Base-by-base conservation (phyloP, 1,140 invertebrate species). In the Trypoxylus dichotomus region DNA sequence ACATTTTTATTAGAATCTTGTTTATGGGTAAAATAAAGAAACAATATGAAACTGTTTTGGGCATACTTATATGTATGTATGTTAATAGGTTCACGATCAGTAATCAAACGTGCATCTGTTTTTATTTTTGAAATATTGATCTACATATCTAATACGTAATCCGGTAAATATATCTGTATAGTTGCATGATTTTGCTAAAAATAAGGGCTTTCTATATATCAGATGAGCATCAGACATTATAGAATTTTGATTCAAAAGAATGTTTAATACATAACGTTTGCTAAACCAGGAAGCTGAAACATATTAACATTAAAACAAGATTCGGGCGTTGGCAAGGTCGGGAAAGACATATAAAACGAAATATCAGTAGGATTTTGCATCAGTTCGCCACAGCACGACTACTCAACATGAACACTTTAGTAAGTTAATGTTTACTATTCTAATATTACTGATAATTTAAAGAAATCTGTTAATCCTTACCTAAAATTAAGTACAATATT, bases 311-410 rank as follows among this genome's bases (percentile, higher is more conserved):
- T 25, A 24, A 63, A 25, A 63, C 25, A 24, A 63, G 60, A 63
- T 24, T 63, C 10, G 60, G 60, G 60, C 60, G 60, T 63, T 24
- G 60, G 60, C 60, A 63, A 63, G 60, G 60, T 63, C 60, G 60
- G 19, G 24, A 24, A 1, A 1, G 10, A 24, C 60, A 11, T 63
- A 63, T 63, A 63, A 63, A 63, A 24, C 3, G 19, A 63, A 63
- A 21, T 27, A 6, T 27, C 60, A 19, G 60, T 27, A 1, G 60
- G 19, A 63, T 63, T 63, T 27, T 21, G 21, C 60, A 63, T 63
- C 60, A 63, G 60, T 63, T 63, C 6, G 13, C 1, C 60, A 63
- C 60, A 63, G 60, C 21, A 63, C 5, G 19, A 25, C 21, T 58
- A 58, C 21, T 24, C 60, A 63, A 63, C 21, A 63, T 63, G 60